Base-by-base conservation (phyloP, 2,113 vertebrate species). In the Halcyon senegalensis region DNA sequence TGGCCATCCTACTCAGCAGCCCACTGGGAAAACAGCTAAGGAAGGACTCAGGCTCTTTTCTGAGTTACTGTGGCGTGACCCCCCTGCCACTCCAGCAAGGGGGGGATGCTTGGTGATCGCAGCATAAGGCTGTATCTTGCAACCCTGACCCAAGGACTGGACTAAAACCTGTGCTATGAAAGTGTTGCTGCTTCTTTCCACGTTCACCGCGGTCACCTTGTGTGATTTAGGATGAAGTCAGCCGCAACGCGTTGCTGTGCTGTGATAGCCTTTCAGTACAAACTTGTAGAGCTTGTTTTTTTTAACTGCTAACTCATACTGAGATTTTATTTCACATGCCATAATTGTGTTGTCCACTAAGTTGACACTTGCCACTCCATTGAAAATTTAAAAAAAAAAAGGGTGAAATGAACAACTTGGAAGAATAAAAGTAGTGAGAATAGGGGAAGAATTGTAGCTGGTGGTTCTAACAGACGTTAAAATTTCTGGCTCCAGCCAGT, bases 261-360 rank as follows among this genome's bases (percentile, higher is more conserved):
- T 89, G 3, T 70, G 81, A 41, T 44, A 84, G 43, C 55, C 55
- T 95, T 94, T 88, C 94, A 91, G 83, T 50, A 69, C 50, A 91
- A 67, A 10, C 87, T 80, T 53, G 74, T 94, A 58, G 25, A 77
- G 67, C 58, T 87, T 66, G 33, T 3, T 30, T 46, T 19, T 19
- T 59, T 31, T 56, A 69, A 69, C 66, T 92, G 37, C 56, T 86
- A 88, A 44, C 16, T 79, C 66, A 4, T 58, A 16, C 9, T 27
- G 11, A 62, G 25, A 56, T 89, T 48, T 95, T 66, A 48, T 90
- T 82, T 30, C 23, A 9, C 28, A 18, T 79, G 18, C 33, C 20
- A 2, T 78, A 69, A 76, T 51, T 82, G n/a, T 76, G 44, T 77
- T 90, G 55, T 69, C 39, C 11, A 27, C 35, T 43, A 68, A 72